These are phyloP conservation scores for Pogonus chalceus DNA, from an alignment of 1,140 invertebrate species.

Conservation along the genomic window DNA sequence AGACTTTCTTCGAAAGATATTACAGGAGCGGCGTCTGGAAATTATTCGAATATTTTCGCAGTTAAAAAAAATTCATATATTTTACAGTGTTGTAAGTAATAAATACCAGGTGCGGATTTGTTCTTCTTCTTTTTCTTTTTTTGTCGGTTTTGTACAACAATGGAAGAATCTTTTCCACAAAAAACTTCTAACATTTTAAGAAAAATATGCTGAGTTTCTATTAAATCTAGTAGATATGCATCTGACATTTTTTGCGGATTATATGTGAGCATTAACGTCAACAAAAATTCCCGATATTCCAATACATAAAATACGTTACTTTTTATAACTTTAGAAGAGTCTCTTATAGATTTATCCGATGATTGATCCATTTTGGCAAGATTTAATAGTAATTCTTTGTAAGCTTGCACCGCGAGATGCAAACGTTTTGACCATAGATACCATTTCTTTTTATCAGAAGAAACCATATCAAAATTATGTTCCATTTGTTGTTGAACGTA, in stretches of 20 bases:
- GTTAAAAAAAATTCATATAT: too few relatives aligned
- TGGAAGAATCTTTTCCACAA: slow-evolving; percentile 52
- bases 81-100: not conserved
- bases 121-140: slow-evolving; percentile 43
- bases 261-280: slow-evolving; percentile 68
- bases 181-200: slow-evolving; percentile 83
- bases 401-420: slow-evolving; percentile 61
- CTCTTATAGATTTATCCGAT: slow-evolving; percentile 52
- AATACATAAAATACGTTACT: slow-evolving; percentile 88
- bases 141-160: slow-evolving; percentile 67
- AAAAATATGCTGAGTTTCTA: slow-evolving; percentile 85
- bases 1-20: slow-evolving; percentile 32
- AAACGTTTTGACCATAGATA: slow-evolving; percentile 72
- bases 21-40: not conserved
- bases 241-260: slow-evolving; percentile 82
- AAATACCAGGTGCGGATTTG: slow-evolving; percentile 5
- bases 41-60: not conserved
- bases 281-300: slow-evolving; percentile 86
- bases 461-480: slow-evolving; percentile 78
- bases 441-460: slow-evolving; percentile 76
- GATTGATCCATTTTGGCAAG: slow-evolving; percentile 71
- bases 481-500: slow-evolving; percentile 88
- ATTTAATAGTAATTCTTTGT: slow-evolving; percentile 63
- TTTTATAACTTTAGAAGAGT: slow-evolving; percentile 76
- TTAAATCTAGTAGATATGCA: slow-evolving; percentile 73